Evolutionary conservation across 2,113 vertebrate species (phyloP).

Genomic region (Psilopsiagon aurifrons): DNA sequence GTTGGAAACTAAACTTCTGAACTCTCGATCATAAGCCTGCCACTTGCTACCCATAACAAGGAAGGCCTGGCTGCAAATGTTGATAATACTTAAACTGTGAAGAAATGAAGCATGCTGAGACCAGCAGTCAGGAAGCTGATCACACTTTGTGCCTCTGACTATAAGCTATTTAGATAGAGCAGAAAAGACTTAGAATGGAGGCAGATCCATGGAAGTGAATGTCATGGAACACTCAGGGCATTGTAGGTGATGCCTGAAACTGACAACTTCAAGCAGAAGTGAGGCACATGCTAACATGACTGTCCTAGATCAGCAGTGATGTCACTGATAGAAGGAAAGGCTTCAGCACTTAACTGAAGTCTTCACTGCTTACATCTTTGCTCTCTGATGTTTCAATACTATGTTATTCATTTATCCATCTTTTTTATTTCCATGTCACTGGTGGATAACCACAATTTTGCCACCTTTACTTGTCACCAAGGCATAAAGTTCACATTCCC

Average conservation of each 20-base stretch:
- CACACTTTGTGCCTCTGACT: background rate
- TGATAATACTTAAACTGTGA: background rate
- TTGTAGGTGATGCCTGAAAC: rapidly evolving
- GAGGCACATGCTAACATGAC: background rate
- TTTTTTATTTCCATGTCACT: background rate
- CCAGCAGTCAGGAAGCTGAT: background rate
- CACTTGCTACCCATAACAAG: background rate
- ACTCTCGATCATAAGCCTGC: background rate
- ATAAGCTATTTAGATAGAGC: background rate
- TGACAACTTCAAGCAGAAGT: background rate
- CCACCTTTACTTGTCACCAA: background rate
- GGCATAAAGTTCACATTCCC: background rate
- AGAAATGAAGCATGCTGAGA: background rate
- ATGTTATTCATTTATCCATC: background rate
- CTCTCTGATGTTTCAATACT: background rate
- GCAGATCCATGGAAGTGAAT: rapidly evolving
- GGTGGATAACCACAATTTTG: background rate
- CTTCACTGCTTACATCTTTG: background rate
- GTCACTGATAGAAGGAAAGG: background rate
- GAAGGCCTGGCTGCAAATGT: background rate
- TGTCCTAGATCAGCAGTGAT: background rate
- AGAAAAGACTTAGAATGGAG: background rate
- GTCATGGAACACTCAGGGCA: background rate
- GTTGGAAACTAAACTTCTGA: background rate
- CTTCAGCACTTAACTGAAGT: background rate